Conservation (phyloP, 2,888 invertebrate species). For the Melinopterus prodromus region DNA sequence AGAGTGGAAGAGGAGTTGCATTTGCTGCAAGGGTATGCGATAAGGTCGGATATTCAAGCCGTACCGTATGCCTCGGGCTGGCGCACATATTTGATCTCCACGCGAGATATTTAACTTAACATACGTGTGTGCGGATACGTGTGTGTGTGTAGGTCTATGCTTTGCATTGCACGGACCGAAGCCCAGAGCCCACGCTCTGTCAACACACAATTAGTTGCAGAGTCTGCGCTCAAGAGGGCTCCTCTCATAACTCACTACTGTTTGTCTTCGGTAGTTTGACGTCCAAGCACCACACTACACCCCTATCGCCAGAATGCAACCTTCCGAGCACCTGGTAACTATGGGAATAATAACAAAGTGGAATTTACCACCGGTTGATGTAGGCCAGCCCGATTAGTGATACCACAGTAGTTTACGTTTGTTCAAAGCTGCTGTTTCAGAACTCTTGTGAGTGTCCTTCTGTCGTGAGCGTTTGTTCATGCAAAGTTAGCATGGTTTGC, state of each 20-base stretch:
- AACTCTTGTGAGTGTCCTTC: too few relatives aligned
- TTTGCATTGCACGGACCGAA: not conserved
- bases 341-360: not conserved
- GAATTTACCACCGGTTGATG: not conserved
- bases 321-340: too few relatives aligned
- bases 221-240: not conserved
- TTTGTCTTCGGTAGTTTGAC: conserved; percentile 12
- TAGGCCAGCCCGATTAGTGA: too few relatives aligned
- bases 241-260: not conserved
- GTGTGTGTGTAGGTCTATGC: not conserved
- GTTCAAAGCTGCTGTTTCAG: too few relatives aligned
- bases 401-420: too few relatives aligned
- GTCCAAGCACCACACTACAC: not conserved
- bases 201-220: conserved; percentile 24
- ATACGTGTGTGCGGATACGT: not conserved
- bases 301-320: not conserved
- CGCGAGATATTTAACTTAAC: conserved; percentile 24
- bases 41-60: conserved; percentile 13
- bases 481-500: too few relatives aligned
- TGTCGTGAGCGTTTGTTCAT: too few relatives aligned
- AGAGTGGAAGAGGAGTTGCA: not conserved
- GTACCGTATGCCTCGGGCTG: conserved; percentile 11
- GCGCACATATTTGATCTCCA: conserved; percentile 23
- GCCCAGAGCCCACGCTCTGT: conserved; percentile 19
- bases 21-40: not conserved